phyloP scores from a whole-genome alignment of 2,113 vertebrate species.

The Ophthalmolycus amberensis region DNA sequence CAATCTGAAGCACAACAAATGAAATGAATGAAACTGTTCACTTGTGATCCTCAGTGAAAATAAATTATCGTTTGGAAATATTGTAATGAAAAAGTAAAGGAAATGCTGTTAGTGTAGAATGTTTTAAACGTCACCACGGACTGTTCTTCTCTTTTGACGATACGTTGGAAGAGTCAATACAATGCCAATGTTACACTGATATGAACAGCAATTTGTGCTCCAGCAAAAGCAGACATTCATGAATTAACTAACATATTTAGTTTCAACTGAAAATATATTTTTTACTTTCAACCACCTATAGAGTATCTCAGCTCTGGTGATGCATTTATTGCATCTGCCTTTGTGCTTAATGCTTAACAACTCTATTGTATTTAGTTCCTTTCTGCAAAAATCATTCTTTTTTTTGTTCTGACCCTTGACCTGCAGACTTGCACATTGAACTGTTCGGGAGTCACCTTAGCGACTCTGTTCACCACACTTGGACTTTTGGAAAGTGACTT shows the following conservation, averaged over 20 bases:
- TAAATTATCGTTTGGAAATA: too few relatives aligned
- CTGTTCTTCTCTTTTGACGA: neutral
- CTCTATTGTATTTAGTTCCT: neutral
- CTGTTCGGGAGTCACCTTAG: neutral
- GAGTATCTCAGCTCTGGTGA: neutral
- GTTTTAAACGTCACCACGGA: neutral
- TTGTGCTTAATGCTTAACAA: neutral
- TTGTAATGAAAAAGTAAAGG: neutral
- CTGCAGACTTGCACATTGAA: neutral
- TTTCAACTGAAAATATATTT: neutral
- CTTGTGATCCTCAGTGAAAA: neutral
- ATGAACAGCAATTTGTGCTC: neutral
- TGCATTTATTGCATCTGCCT: neutral
- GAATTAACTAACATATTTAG: neutral
- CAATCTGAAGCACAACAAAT: neutral
- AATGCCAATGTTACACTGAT: too few relatives aligned
- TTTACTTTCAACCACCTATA: neutral
- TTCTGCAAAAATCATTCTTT: neutral
- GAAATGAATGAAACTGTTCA: neutral
- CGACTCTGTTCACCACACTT: constrained; percentile 10
- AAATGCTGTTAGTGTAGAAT: neutral
- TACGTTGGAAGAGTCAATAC: neutral
- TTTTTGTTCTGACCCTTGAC: neutral
- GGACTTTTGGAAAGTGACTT: constrained; percentile 53
- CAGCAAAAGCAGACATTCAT: neutral